Evolutionary conservation across 2,888 invertebrate genomes (phyloP).

Genomic region (Biston betularia): DNA sequence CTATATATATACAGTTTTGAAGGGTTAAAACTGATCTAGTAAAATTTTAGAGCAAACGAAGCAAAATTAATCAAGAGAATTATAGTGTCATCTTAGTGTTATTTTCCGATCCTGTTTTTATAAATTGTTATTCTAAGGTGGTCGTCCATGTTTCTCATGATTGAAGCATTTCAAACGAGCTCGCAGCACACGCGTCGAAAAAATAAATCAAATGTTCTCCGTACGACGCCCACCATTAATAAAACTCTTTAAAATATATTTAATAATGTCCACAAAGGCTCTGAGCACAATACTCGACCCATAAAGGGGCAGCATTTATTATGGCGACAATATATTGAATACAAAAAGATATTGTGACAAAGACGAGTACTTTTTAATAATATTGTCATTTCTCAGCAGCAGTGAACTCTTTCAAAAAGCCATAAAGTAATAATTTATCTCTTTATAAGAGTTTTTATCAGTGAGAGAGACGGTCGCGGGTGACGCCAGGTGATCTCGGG

Average conservation of each 20-base stretch:
- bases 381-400: slow-evolving; percentile 87
- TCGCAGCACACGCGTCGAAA: slow-evolving; percentile 84
- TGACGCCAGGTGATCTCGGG: slow-evolving; percentile 81
- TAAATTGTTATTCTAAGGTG: slow-evolving; percentile 37
- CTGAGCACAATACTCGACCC: slow-evolving; percentile 80
- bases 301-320: slow-evolving; percentile 86
- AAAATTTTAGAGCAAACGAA: no score
- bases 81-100: neutral
- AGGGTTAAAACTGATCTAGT: no score
- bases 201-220: slow-evolving; percentile 84
- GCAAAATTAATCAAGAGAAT: neutral
- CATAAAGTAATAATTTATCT: slow-evolving; percentile 86
- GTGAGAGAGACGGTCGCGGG: slow-evolving; percentile 70
- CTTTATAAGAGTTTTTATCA: slow-evolving; percentile 84
- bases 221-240: slow-evolving; percentile 84
- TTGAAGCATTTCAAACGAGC: slow-evolving; percentile 74
- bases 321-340: slow-evolving; percentile 85
- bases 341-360: slow-evolving; percentile 87
- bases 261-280: slow-evolving; percentile 85
- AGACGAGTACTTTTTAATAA: slow-evolving; percentile 86
- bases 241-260: slow-evolving; percentile 86
- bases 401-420: slow-evolving; percentile 86
- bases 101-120: neutral
- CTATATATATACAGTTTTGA: no score
- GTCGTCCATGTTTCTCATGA: slow-evolving; percentile 61